These are phyloP conservation scores for Cervus canadensis DNA, from an alignment of 2,113 vertebrate species.

Conservation along the genomic window DNA sequence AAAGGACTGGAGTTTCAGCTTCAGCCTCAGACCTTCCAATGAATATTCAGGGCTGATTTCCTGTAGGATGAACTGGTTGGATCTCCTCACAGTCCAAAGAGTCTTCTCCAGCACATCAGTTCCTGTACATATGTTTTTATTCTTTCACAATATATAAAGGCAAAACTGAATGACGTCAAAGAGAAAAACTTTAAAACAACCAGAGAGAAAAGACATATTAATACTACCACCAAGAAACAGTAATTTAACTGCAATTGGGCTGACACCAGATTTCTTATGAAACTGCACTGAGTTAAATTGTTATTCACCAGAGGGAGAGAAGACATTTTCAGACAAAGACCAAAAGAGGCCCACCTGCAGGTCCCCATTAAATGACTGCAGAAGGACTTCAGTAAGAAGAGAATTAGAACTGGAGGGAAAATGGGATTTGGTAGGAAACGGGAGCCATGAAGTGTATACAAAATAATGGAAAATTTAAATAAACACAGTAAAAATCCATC, in stretches of 20 bases:
- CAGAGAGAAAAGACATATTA: neutral
- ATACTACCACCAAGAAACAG: neutral
- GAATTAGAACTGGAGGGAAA: neutral
- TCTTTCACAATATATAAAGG: neutral
- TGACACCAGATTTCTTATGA: neutral
- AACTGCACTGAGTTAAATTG: neutral
- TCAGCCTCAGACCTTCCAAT: neutral
- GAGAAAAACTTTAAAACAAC: neutral
- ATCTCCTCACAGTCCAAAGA: neutral
- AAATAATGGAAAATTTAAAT: neutral
- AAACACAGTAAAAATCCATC: too few species aligned
- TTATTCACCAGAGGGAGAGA: neutral
- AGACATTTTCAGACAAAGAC: neutral
- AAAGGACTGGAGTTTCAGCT: neutral
- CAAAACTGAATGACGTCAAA: neutral
- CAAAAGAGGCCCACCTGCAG: neutral
- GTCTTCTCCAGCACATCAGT: neutral
- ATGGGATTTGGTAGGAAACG: neutral
- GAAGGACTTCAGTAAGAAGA: neutral
- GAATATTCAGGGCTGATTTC: neutral
- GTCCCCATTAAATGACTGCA: neutral
- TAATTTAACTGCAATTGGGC: neutral
- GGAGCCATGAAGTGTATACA: neutral
- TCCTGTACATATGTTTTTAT: neutral
- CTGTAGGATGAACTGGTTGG: neutral